These are phyloP conservation scores for Scaptomyza cyrtandrae DNA, from an alignment of 2,888 invertebrate species.

Conservation along the genomic window DNA sequence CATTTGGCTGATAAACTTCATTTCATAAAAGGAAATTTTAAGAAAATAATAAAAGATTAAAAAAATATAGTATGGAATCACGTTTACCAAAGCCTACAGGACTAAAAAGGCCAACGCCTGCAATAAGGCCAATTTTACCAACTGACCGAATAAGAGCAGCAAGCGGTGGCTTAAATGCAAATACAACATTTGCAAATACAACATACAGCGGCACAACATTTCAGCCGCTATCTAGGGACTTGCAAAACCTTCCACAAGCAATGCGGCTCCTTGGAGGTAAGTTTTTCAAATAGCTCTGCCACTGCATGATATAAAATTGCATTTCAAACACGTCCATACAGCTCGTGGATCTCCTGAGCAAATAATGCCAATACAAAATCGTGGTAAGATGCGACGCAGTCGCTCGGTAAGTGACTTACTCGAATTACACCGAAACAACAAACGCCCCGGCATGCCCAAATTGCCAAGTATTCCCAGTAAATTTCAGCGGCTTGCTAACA, in stretches of 20 bases:
- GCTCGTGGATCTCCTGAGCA: slow-evolving; percentile 80
- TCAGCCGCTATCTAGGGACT: slow-evolving; percentile 53
- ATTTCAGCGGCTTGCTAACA: slow-evolving; percentile 60
- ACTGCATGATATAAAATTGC: not conserved
- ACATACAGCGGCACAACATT: slow-evolving; percentile 48
- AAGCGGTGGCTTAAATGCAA: slow-evolving; percentile 27
- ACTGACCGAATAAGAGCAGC: slow-evolving; percentile 80
- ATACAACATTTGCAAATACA: slow-evolving; percentile 37
- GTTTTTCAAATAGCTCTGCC: not conserved
- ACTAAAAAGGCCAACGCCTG: slow-evolving; percentile 72
- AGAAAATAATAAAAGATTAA: not conserved
- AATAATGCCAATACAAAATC: slow-evolving; percentile 33
- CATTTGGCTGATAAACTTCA: slow-evolving; percentile 10
- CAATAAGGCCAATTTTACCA: slow-evolving; percentile 77
- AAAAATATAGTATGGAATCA: slow-evolving; percentile 84
- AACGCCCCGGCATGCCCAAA: slow-evolving; percentile 77
- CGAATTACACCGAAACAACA: slow-evolving; percentile 58
- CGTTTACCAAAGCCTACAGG: slow-evolving; percentile 84
- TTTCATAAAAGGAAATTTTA: slow-evolving; percentile 1
- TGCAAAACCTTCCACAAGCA: slow-evolving; percentile 56
- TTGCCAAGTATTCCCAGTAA: slow-evolving; percentile 79
- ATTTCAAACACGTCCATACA: slow-evolving; percentile 15
- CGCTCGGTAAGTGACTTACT: slow-evolving; percentile 79
- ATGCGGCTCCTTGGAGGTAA: slow-evolving; percentile 65
- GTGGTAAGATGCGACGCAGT: slow-evolving; percentile 78